Percentiles rank a stretch among this genome's conserved stretches.
These are phyloP conservation scores for Corythaeola cristata DNA, from an alignment of 2,113 vertebrate species.

Conservation along the genomic window DNA sequence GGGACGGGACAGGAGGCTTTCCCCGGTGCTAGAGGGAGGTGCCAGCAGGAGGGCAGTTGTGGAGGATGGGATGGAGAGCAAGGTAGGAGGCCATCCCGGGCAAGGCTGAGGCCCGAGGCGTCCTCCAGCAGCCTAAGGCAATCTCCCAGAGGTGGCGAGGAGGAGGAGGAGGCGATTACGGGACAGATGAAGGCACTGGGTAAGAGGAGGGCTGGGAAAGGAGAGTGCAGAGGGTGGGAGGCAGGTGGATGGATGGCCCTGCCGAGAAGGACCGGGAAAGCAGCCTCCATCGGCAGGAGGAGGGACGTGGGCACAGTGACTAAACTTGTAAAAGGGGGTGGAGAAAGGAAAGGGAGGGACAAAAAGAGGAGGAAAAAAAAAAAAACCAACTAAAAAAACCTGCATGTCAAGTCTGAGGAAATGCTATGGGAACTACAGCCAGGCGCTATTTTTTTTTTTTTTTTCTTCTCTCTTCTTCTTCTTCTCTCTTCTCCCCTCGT, in stretches of 20 bases:
- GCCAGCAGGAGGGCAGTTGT: accelerated
- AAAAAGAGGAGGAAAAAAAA: not conserved
- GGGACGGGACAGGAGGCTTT: not conserved
- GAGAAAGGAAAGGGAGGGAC: constrained; percentile 64
- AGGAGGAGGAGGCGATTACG: accelerated
- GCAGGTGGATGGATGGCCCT: not conserved
- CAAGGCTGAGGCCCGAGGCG: not conserved
- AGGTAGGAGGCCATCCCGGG: not conserved
- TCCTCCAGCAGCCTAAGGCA: not conserved
- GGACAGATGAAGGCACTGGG: not conserved
- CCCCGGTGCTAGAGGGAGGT: not conserved
- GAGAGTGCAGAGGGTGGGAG: not conserved
- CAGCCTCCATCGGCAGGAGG: not conserved
- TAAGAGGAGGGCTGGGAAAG: not conserved
- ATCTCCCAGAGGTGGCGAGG: not conserved
- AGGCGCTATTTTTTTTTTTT: not conserved
- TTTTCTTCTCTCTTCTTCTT: not conserved
- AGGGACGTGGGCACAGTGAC: not conserved
- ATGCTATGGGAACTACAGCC: constrained; percentile 54
- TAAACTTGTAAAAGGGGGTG: constrained; percentile 60
- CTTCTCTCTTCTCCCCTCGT: constrained; percentile 35
- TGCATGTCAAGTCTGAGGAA: constrained; percentile 49
- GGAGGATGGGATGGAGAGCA: accelerated
- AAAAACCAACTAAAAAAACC: not conserved
- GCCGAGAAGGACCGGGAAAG: not conserved